A percentile compares a stretch with the other conserved stretches of the same genome.
These are phyloP conservation scores for Keiferia lycopersicella DNA, from an alignment of 2,888 invertebrate species.

Conservation along the genomic window DNA sequence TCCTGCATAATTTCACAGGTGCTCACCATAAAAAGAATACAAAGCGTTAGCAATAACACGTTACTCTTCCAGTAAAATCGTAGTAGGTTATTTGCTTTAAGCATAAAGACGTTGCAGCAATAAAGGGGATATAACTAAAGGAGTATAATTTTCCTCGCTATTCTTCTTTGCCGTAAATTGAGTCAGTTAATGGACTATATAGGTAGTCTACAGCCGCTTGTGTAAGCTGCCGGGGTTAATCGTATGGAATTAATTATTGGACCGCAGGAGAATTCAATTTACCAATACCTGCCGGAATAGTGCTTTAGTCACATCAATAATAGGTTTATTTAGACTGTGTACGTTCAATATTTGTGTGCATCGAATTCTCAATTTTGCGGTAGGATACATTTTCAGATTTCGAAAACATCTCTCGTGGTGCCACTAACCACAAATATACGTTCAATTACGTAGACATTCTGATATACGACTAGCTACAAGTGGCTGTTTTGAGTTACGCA, in stretches of 20 bases:
- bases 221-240: slow-evolving; percentile 18
- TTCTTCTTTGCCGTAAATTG: slow-evolving; percentile 3
- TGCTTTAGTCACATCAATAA: not conserved
- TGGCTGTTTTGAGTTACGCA: not conserved
- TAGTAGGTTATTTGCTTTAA: no score
- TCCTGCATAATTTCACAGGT: no score
- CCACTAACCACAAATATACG: slow-evolving; percentile 11
- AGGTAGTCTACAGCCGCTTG: slow-evolving; percentile 4
- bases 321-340: not conserved
- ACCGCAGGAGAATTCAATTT: slow-evolving; percentile 17
- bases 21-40: no score
- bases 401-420: not conserved
- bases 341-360: not conserved
- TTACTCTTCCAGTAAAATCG: no score
- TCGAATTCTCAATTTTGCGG: not conserved
- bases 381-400: not conserved
- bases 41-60: no score
- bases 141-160: not conserved
- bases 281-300: slow-evolving; percentile 5
- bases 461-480: slow-evolving; percentile 17
- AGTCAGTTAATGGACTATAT: slow-evolving; percentile 18
- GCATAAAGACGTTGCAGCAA: not conserved
- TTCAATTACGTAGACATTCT: not conserved
- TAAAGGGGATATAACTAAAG: not conserved
- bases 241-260: slow-evolving; percentile 19